Conservation (phyloP, 2,797 vertebrate genomes). For the Sus cebifrons region DNA sequence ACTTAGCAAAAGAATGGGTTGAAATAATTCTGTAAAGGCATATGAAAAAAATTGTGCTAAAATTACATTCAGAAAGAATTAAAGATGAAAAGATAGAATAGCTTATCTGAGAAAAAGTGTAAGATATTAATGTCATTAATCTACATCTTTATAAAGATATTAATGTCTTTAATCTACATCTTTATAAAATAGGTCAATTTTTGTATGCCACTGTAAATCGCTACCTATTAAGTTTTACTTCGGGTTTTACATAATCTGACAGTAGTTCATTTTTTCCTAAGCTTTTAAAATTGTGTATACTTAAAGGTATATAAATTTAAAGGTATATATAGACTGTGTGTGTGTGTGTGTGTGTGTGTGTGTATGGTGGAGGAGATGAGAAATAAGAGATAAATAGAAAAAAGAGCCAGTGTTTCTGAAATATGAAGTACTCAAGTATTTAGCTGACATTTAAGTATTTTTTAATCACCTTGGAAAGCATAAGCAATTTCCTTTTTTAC, state of each 20-base stretch:
- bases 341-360: not conserved
- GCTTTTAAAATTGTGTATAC: not conserved
- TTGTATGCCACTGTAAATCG: conserved; percentile 30
- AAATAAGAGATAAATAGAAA: not conserved
- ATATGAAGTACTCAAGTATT: not conserved
- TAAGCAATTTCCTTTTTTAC: not conserved
- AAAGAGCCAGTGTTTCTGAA: not conserved
- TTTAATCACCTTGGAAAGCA: not conserved
- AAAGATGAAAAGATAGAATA: not conserved
- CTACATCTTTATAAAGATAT: not conserved
- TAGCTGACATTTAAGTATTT: not conserved
- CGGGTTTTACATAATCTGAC: conserved; percentile 3
- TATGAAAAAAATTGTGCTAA: not conserved
- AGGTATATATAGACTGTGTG: not conserved
- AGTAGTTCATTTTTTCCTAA: not conserved
- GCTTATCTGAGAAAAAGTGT: not conserved
- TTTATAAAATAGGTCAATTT: not conserved
- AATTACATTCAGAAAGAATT: conserved; percentile 21
- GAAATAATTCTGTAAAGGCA: conserved; percentile 17
- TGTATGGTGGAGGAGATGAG: not conserved
- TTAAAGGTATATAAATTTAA: too few relatives aligned
- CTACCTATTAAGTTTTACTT: conserved; percentile 21
- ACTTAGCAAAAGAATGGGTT: not conserved
- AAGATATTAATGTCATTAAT: conserved; percentile 28
- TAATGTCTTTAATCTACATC: not conserved